phyloP scores from a whole-genome alignment of 2,888 invertebrate species.

The Nebria salina region DNA sequence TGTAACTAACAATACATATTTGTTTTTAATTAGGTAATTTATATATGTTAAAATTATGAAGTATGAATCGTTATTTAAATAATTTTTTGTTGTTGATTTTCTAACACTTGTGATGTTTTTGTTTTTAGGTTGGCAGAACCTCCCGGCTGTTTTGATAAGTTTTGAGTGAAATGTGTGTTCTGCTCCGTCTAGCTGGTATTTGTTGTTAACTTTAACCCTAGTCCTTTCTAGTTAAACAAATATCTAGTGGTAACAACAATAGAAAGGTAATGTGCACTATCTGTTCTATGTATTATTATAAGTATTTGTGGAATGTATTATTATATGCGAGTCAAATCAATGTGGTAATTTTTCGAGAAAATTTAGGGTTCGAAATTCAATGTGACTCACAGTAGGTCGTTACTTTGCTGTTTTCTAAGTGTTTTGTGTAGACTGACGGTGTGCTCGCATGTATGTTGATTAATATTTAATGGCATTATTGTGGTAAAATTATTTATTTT shows the following conservation, averaged over 20 bases:
- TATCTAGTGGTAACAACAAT: neutral
- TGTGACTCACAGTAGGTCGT: neutral
- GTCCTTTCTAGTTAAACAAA: neutral
- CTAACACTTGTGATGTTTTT: neutral
- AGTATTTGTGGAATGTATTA: neutral
- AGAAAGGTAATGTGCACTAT: neutral
- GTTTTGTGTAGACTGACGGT: no score
- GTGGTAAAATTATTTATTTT: neutral
- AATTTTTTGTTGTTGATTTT: no score
- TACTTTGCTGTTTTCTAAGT: no score
- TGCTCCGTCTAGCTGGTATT: neutral
- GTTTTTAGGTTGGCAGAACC: neutral
- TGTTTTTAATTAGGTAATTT: no score
- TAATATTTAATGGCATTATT: neutral
- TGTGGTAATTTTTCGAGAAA: neutral
- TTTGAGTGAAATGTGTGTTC: neutral
- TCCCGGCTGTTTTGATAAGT: neutral
- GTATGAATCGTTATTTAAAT: no score
- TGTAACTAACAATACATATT: no score
- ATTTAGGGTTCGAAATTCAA: neutral
- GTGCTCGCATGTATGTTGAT: no score
- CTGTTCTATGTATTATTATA: neutral
- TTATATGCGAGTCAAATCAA: neutral
- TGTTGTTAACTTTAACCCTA: neutral
- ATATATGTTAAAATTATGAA: no score